Percentiles rank a stretch among this genome's conserved stretches.
Evolutionary conservation across 2,113 vertebrate species (phyloP).

Genomic region (Lampris megalopsis): DNA sequence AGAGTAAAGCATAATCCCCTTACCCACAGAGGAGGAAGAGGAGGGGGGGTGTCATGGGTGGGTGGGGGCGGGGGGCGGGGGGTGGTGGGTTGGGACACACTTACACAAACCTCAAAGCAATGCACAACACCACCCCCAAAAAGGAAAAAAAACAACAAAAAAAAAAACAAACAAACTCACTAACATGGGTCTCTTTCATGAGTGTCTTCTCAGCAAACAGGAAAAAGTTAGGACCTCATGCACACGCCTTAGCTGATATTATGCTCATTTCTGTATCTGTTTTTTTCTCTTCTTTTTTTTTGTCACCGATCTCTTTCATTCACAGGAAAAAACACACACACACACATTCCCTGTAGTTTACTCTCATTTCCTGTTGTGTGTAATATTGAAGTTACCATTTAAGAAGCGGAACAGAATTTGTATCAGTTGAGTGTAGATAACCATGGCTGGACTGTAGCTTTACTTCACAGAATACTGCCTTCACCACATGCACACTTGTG

Average conservation of each 20-base stretch:
- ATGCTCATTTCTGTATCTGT: too few species aligned
- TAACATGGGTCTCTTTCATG: slow-evolving; percentile 81
- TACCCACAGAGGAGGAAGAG: not conserved
- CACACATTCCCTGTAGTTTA: slow-evolving; percentile 35
- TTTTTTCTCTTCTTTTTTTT: slow-evolving; percentile 17
- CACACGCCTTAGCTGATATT: slow-evolving; percentile 81
- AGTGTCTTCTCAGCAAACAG: slow-evolving; percentile 86
- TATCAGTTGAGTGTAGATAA: slow-evolving; percentile 63
- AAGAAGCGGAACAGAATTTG: slow-evolving; percentile 20
- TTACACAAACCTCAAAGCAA: slow-evolving; percentile 69
- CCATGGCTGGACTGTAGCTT: slow-evolving; percentile 70
- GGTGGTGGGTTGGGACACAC: slow-evolving; percentile 53
- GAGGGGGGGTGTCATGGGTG: not conserved
- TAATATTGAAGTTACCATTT: slow-evolving; percentile 32
- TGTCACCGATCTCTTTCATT: slow-evolving; percentile 35
- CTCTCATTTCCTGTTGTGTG: slow-evolving; percentile 43
- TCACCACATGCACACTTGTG: slow-evolving; percentile 56
- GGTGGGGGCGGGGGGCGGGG: not conserved
- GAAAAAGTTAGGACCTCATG: slow-evolving; percentile 82
- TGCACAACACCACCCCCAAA: slow-evolving; percentile 71
- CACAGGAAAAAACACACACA: slow-evolving; percentile 37
- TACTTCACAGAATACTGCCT: slow-evolving; percentile 73
- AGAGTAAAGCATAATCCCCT: slow-evolving; percentile 95
- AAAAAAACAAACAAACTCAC: slow-evolving; percentile 51
- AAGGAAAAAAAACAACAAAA: slow-evolving; percentile 31